These are phyloP conservation scores for Apoda limacodes DNA, from an alignment of 2,888 invertebrate genomes.

Conservation along the genomic window DNA sequence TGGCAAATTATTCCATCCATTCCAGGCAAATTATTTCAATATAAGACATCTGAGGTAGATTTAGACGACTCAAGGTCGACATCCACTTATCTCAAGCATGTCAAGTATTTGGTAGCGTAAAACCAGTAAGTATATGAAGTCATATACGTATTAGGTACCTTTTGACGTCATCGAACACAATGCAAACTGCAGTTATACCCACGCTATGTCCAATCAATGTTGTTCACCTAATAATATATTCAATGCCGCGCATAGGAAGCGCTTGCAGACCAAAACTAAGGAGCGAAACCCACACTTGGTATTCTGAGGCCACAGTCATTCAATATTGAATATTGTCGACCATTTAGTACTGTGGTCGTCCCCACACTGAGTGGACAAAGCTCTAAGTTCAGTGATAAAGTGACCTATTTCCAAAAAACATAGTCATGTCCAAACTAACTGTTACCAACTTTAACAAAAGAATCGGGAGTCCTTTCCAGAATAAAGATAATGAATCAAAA, in stretches of 20 bases:
- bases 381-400: slow-evolving; percentile 30
- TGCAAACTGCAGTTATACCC: slow-evolving; percentile 53
- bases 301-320: slow-evolving; percentile 38
- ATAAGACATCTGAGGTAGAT: no score
- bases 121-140: no score
- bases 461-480: slow-evolving; percentile 36
- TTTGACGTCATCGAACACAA: slow-evolving; percentile 34
- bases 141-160: no score
- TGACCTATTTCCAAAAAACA: slow-evolving; percentile 31
- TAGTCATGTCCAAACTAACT: slow-evolving; percentile 47
- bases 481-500: slow-evolving; percentile 24
- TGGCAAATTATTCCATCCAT: no score
- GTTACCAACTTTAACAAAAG: slow-evolving; percentile 50
- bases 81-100: no score
- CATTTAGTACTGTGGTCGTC: slow-evolving; percentile 47
- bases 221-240: slow-evolving; percentile 45
- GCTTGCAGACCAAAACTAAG: slow-evolving; percentile 55
- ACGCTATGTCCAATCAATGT: slow-evolving; percentile 29
- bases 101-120: no score
- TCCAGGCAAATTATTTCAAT: no score
- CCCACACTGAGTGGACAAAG: slow-evolving; percentile 38
- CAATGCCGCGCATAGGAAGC: slow-evolving; percentile 62
- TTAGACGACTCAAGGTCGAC: no score
- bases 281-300: slow-evolving; percentile 63
- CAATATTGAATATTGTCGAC: slow-evolving; percentile 37